Evolutionary conservation across 1,140 invertebrate genomes (phyloP).

Genomic region (Listronotus oregonensis): DNA sequence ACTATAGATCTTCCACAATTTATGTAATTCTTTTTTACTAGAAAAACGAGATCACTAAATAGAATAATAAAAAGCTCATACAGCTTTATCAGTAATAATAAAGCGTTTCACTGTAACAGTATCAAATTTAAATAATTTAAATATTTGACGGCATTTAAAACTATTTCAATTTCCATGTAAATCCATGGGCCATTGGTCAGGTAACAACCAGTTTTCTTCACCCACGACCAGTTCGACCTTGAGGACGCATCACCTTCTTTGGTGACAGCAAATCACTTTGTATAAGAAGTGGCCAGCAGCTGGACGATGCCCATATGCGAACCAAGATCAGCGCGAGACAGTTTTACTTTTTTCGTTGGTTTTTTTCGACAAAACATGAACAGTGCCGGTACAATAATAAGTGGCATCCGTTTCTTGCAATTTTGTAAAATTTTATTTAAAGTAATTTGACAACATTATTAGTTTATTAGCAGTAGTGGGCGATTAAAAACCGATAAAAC

Average conservation of each 20-base stretch:
- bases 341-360: constrained; percentile 18
- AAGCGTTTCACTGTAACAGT: no score
- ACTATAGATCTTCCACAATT: no score
- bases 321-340: constrained; percentile 22
- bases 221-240: constrained; percentile 23
- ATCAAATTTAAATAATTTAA: no score
- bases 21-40: no score
- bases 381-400: background rate
- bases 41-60: no score
- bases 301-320: constrained; percentile 27
- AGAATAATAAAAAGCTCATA: no score
- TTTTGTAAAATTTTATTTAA: no score
- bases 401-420: no score
- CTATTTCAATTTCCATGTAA: constrained; percentile 12
- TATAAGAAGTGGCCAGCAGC: constrained; percentile 28
- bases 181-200: constrained; percentile 1
- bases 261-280: constrained; percentile 32
- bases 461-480: no score
- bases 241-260: constrained; percentile 31
- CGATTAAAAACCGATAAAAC: no score
- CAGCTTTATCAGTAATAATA: no score
- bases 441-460: no score
- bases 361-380: background rate
- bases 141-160: background rate
- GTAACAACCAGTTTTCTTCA: constrained; percentile 27